These are phyloP conservation scores for Enteromius thamalakanensis DNA, from an alignment of 2,797 vertebrate species.

Conservation along the genomic window DNA sequence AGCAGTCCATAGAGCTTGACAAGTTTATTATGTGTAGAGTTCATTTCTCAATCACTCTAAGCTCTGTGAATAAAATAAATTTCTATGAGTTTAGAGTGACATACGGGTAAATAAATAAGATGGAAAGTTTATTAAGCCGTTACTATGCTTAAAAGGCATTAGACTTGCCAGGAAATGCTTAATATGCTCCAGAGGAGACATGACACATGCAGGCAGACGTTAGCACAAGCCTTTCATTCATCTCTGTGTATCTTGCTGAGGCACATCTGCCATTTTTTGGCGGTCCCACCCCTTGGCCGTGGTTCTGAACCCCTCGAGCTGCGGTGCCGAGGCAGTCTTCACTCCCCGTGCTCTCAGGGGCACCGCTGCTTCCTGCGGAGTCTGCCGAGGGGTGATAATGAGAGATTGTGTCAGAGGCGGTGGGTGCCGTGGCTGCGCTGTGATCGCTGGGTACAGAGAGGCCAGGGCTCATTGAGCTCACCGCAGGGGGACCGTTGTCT, in stretches of 20 bases:
- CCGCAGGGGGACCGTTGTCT: conserved; percentile 35
- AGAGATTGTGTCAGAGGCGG: conserved; percentile 48
- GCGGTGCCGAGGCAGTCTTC: conserved; percentile 22
- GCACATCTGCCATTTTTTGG: conserved; percentile 44
- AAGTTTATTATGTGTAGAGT: background rate
- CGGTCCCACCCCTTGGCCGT: background rate
- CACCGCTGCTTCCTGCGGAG: conserved; percentile 33
- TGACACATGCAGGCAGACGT: conserved; percentile 13
- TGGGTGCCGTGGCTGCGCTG: conserved; percentile 22
- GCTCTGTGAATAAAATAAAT: background rate
- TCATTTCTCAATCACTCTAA: background rate
- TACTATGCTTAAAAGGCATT: background rate
- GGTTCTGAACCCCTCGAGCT: conserved; percentile 19
- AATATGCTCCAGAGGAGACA: background rate
- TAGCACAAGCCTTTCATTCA: conserved; percentile 43
- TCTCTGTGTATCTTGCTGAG: conserved; percentile 25
- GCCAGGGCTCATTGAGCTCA: conserved; percentile 52
- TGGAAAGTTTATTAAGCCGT: background rate
- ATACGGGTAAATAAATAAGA: background rate
- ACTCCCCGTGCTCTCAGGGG: conserved; percentile 18
- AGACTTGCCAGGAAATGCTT: conserved; percentile 24
- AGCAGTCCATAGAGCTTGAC: background rate
- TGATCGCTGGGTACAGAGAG: conserved; percentile 47
- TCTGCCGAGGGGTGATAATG: conserved; percentile 53
- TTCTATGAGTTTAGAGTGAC: background rate